A percentile compares a stretch with the other conserved stretches of the same genome.
These are phyloP conservation scores for Diglossa cyanea DNA, from an alignment of 2,797 vertebrate species.

Conservation along the genomic window DNA sequence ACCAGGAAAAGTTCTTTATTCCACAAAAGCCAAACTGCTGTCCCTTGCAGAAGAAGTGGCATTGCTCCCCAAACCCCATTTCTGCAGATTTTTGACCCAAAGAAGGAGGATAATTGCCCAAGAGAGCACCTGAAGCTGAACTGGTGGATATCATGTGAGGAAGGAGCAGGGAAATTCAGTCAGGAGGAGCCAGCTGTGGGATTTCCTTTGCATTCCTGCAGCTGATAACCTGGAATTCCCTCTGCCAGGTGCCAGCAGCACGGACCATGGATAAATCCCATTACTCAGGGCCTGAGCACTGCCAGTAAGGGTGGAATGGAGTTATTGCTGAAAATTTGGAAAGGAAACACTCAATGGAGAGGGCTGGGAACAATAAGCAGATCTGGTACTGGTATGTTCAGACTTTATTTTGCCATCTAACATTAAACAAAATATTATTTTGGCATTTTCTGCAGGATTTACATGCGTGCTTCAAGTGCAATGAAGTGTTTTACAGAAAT, in stretches of 20 bases:
- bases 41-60: not conserved
- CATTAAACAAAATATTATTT: not conserved
- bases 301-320: not conserved
- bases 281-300: not conserved
- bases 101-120: not conserved
- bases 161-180: not conserved
- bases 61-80: not conserved
- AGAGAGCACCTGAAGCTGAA: not conserved
- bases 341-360: not conserved
- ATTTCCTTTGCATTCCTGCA: not conserved
- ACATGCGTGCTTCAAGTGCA: not conserved
- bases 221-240: not conserved
- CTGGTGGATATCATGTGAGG: rapidly evolving
- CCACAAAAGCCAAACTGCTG: not conserved
- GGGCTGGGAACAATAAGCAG: not conserved
- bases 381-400: not conserved
- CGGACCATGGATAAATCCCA: not conserved
- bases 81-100: not conserved
- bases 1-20: not conserved
- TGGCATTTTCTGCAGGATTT: not conserved
- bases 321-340: not conserved
- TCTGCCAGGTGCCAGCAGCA: not conserved
- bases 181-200: not conserved
- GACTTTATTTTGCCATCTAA: not conserved
- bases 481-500: not conserved